phyloP scores from a whole-genome alignment of 2,888 invertebrate genomes.

The Muschampia plurimacula region DNA sequence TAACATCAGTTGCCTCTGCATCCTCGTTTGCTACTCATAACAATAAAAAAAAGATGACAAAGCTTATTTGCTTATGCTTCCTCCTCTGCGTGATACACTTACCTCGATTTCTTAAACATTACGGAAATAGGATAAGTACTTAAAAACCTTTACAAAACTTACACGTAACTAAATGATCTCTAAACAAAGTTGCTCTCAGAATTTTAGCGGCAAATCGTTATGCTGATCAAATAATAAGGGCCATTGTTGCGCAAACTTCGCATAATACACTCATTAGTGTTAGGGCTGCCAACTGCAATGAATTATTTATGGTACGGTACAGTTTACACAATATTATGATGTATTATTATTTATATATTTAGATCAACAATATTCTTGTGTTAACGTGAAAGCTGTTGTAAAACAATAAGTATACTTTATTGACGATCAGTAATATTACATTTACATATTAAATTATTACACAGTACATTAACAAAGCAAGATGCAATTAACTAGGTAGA shows the following conservation, averaged over 20 bases:
- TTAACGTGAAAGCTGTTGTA: too few species aligned
- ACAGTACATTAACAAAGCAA: too few species aligned
- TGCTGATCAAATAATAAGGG: conserved; percentile 47
- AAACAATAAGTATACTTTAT: too few species aligned
- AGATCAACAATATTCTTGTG: too few species aligned
- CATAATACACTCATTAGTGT: conserved; percentile 8
- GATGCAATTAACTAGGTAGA: too few species aligned
- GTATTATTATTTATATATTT: too few species aligned
- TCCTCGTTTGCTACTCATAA: too few species aligned
- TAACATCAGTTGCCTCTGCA: too few species aligned
- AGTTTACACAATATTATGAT: neutral
- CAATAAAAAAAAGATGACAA: too few species aligned
- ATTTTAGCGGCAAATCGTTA: conserved; percentile 39
- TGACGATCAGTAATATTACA: too few species aligned
- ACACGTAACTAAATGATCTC: conserved; percentile 9
- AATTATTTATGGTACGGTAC: neutral
- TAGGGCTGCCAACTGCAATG: conserved; percentile 20
- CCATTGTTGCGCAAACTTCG: conserved; percentile 40
- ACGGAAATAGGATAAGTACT: neutral
- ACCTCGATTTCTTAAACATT: neutral
- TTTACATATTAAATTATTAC: too few species aligned
- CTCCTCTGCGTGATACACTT: neutral
- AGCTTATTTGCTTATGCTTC: too few species aligned
- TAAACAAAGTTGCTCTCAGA: conserved; percentile 11
- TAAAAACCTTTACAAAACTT: conserved; percentile 17